phyloP scores from a whole-genome alignment of 2,888 invertebrate genomes.

The Ormyrus labotus region DNA sequence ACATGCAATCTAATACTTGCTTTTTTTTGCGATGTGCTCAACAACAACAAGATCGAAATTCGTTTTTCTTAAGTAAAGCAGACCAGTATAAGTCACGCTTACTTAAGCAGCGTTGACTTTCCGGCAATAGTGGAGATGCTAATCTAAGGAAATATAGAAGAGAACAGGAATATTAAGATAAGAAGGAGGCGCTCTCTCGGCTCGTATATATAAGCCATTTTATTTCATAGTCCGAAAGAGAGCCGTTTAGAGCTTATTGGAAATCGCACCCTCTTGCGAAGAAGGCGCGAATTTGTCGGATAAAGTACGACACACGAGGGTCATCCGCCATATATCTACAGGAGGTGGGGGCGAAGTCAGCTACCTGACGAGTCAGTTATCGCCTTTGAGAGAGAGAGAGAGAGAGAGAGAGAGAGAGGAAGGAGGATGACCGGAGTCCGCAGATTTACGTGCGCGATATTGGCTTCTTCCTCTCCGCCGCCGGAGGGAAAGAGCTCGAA shows the following conservation, averaged over 20 bases:
- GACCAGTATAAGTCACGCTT: too few species aligned
- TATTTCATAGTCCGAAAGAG: conserved; percentile 35
- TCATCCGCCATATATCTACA: background rate
- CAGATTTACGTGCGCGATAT: conserved; percentile 55
- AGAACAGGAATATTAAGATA: conserved; percentile 47
- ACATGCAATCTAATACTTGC: too few species aligned
- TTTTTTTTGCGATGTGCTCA: too few species aligned
- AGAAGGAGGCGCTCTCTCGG: conserved; percentile 8
- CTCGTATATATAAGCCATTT: conserved; percentile 40
- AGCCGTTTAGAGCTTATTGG: conserved; percentile 31
- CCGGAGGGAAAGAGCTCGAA: conserved; percentile 1
- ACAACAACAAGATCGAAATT: too few species aligned
- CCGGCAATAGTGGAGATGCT: conserved; percentile 5
- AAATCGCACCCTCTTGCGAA: conserved; percentile 5
- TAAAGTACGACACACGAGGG: conserved; percentile 33
- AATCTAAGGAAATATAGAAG: conserved; percentile 37
- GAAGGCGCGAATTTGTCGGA: conserved; percentile 46
- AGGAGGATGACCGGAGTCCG: conserved; percentile 38
- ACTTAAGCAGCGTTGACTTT: too few species aligned
- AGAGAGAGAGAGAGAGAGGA: background rate
- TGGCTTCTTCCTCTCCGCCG: conserved; percentile 24
- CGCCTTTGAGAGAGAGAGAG: background rate
- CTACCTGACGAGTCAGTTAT: conserved; percentile 54
- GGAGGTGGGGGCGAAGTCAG: background rate
- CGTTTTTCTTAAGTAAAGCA: too few species aligned